Evolutionary conservation across 2,113 vertebrate species (phyloP), one percentile per base, ranked within the genome.

Genomic region (Dicrurus megarhynchus): DNA sequence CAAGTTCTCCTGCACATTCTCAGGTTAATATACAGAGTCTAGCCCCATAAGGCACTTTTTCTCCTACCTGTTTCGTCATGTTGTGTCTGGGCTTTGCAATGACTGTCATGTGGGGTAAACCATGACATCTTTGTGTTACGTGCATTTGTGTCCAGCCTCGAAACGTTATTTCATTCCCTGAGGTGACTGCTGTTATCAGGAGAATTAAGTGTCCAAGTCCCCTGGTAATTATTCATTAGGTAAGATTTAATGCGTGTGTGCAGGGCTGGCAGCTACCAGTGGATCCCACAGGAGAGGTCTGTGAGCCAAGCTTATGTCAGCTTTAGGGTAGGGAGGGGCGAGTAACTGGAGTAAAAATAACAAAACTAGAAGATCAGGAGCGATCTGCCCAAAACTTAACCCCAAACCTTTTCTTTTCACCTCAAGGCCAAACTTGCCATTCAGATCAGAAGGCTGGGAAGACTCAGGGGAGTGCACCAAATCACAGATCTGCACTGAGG

Each of bases 161-260:
- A 89, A 92, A 93, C 0, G 0, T 89, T 90, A 84, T 95, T 93
- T 94, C 46, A 11, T 93, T 93, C 93, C 95, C 94, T 87, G 88
- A 89, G 90, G 93, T 89, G 37, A 87, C 47, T 82, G 61, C 61
- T 96, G 60, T 93, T 96, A 86, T 90, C 96, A 84, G 80, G 46
- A 5, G 0, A 81, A 84, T 84, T 53, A 94, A 90, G 73, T 30
- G 56, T 70, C 80, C 88, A 69, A 61, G 88, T 82, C 60, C 53
- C 77, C 44, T 61, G 53, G 26, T 86, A 95, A 96, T 96, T 96
- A 92, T 32, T 81, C 71, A 82, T 96, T 96, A 92, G 76, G 90
- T 92, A 95, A 96, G 80, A 84, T 46, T 78, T 96, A 93, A 86
- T 94, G 67, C 50, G 65, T 60, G 44, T 0, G 2, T 93, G 69